phyloP scores from a whole-genome alignment of 1,140 invertebrate genomes.

The Calliphora vicina region DNA sequence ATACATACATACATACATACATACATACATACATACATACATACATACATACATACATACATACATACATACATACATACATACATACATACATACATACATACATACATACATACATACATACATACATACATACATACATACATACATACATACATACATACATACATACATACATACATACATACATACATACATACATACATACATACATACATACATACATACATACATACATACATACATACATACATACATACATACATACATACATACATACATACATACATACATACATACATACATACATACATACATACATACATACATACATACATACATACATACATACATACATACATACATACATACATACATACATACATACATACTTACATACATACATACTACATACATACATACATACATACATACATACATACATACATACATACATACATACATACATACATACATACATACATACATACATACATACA shows the following conservation, averaged over 20 bases:
- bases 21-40: too few relatives aligned
- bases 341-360: neutral
- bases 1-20: too few relatives aligned
- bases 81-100: neutral
- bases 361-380: neutral
- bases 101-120: neutral
- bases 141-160: neutral
- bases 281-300: neutral
- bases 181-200: too few relatives aligned
- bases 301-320: neutral
- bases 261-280: neutral
- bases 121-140: neutral
- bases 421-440: too few relatives aligned
- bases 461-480: too few relatives aligned
- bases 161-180: too few relatives aligned
- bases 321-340: neutral
- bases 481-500: neutral
- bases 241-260: too few relatives aligned
- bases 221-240: too few relatives aligned
- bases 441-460: too few relatives aligned
- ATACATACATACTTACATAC: too few relatives aligned
- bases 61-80: neutral
- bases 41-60: neutral
- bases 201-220: too few relatives aligned
- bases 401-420: too few relatives aligned